These are phyloP conservation scores for Sciurus carolinensis DNA, from an alignment of 2,797 vertebrate genomes.

Conservation along the genomic window DNA sequence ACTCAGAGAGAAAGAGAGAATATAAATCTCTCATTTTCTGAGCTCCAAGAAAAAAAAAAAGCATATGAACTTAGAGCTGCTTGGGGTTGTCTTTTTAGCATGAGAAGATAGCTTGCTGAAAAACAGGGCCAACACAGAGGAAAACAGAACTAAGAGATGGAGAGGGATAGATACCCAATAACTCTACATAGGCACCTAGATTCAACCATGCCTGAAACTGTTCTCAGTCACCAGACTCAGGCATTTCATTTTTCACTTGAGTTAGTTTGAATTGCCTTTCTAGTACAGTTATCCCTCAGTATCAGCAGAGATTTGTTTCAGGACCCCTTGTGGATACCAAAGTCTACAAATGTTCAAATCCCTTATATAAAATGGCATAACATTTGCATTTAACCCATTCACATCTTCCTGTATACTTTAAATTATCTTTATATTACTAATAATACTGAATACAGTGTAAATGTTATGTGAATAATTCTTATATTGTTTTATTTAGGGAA, in stretches of 20 bases:
- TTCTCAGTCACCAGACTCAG: not conserved
- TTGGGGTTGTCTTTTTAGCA: not conserved
- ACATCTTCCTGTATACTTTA: not conserved
- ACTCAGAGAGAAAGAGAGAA: not conserved
- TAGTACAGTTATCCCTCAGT: not conserved
- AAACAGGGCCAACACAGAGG: not conserved
- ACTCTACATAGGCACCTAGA: not conserved
- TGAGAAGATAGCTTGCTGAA: not conserved
- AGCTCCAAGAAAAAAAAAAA: not conserved
- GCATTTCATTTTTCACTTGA: not conserved
- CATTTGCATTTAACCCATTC: not conserved
- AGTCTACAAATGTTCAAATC: no score
- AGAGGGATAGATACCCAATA: not conserved
- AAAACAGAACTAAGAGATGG: not conserved
- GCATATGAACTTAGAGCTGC: not conserved
- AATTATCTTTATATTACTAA: no score
- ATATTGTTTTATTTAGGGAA: not conserved
- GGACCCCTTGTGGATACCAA: no score
- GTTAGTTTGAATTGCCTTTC: not conserved
- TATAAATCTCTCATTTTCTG: not conserved
- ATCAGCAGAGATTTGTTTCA: not conserved
- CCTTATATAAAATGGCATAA: not conserved
- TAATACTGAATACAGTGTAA: no score
- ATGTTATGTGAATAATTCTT: no score
- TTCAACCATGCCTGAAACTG: not conserved